These are phyloP conservation scores for Microctenopoma lineatum DNA, from an alignment of 2,797 vertebrate species.

Conservation along the genomic window DNA sequence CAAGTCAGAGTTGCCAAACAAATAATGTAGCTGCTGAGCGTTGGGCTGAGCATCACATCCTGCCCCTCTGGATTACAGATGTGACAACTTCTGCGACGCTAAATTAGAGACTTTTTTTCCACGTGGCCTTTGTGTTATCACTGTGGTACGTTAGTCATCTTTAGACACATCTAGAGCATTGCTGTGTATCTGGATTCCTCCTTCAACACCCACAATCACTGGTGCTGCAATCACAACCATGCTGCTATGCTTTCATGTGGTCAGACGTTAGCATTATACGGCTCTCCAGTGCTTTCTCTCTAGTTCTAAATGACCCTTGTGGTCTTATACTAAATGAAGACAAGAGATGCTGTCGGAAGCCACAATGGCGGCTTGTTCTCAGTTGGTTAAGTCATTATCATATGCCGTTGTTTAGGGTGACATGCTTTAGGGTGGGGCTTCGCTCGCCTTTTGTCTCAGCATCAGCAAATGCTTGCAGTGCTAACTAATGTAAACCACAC, in stretches of 20 bases:
- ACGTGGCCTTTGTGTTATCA: neutral
- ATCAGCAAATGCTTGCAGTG: conserved; percentile 62
- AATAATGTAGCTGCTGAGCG: conserved; percentile 16
- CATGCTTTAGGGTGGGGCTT: conserved; percentile 50
- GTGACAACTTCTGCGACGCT: conserved; percentile 35
- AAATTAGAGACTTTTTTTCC: conserved; percentile 28
- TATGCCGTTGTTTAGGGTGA: conserved; percentile 63
- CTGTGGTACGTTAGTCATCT: conserved; percentile 33
- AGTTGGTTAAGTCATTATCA: conserved; percentile 62
- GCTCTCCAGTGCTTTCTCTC: conserved; percentile 60
- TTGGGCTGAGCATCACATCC: conserved; percentile 20
- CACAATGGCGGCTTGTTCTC: conserved; percentile 55
- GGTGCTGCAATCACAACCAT: conserved; percentile 39
- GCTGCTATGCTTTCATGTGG: conserved; percentile 66
- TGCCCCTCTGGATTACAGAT: conserved; percentile 4
- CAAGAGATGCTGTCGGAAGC: conserved; percentile 57
- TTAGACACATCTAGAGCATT: conserved; percentile 31
- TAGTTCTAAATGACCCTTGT: conserved; percentile 53
- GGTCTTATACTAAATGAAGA: conserved; percentile 66
- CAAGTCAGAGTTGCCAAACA: conserved; percentile 33
- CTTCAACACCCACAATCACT: conserved; percentile 46
- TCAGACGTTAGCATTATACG: conserved; percentile 33
- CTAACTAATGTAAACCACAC: conserved; percentile 60
- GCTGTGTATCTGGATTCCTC: conserved; percentile 34
- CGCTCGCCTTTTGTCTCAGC: conserved; percentile 54